A percentile compares a stretch with the other conserved stretches of the same genome.
Conservation (phyloP, 2,113 vertebrate genomes). For the Phylloscopus trochilus region DNA sequence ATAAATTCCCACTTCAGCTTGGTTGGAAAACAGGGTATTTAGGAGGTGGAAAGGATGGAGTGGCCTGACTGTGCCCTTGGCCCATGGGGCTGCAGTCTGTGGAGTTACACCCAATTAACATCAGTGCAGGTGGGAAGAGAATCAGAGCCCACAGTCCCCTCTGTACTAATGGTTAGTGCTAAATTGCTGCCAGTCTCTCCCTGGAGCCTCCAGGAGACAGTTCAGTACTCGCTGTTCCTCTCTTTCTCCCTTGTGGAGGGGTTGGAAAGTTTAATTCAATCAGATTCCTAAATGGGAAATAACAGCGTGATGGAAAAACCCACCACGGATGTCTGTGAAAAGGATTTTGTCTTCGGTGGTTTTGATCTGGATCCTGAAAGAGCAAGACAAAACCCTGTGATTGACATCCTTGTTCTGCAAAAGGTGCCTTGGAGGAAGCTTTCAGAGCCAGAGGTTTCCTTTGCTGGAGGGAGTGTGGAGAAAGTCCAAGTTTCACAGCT, state of each 20-base stretch:
- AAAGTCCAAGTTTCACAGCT: conserved; percentile 13
- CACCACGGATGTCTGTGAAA: neutral
- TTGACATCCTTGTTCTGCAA: conserved; percentile 38
- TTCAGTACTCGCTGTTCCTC: conserved; percentile 2
- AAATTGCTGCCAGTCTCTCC: conserved; percentile 4
- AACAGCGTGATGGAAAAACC: neutral
- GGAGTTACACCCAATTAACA: neutral
- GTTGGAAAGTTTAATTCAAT: conserved; percentile 51
- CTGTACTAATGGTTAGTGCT: neutral
- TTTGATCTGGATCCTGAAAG: conserved; percentile 47
- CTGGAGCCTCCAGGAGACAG: neutral
- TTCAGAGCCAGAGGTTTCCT: conserved; percentile 30
- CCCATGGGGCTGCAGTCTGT: neutral
- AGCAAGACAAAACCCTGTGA: conserved; percentile 17
- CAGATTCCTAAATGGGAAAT: conserved; percentile 40
- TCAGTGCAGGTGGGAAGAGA: neutral
- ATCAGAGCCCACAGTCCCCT: neutral
- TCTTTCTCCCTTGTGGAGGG: conserved; percentile 19
- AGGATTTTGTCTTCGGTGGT: neutral
- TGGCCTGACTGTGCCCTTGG: neutral
- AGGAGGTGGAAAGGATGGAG: neutral
- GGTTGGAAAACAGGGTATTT: neutral
- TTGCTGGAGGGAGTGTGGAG: conserved; percentile 32
- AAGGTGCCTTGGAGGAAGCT: conserved; percentile 41
- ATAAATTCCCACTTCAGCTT: neutral